Evolutionary conservation across 92 coral and sea anemone species (phyloP), one percentile per base, ranked within the genome.

Genomic region (Galaxea fascicularis): DNA sequence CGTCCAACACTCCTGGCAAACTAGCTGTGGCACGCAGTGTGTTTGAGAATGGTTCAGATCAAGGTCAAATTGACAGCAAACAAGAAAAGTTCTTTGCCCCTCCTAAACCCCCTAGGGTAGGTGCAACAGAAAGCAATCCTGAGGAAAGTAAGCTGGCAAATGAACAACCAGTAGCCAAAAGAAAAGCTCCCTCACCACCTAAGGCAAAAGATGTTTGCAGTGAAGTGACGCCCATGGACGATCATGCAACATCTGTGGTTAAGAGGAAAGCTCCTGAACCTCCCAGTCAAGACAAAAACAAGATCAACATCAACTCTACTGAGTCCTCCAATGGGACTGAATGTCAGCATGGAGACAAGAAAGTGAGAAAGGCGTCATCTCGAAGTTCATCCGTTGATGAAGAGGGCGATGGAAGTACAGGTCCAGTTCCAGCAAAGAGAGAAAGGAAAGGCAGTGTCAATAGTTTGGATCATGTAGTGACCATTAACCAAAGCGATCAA

Each of bases 181-280:
- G 98, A 31, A 94, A 86, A 78, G 98, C 98, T 27, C 95, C 95
- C 21, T 79, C 87, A 4, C 93, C 98, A 8, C 98, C 95, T 20
- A 57, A 67, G 18, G 65, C 53, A 11, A 49, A 76, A 14, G 22
- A 72, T 4, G 90, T 28, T 1, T 44, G 18, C 68, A 16, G 5
- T n/a, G 41, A 78, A 46, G 39, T 3, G 17, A 78, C 21, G 10
- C 24, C 28, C 8, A 54, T n/a, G 56, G 60, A 64, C 16, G 56
- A 51, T 0, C 59, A 64, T 3, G 1, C 35, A 49, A 31, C 60
- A 25, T 49, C 76, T 29, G 64, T 73, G 44, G 25, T 44, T 10
- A 75, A 75, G 46, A 52, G 88, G 25, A 73, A 63, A 73, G 82
- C 88, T 59, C 88, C 82, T 27, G 82, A 73, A 30, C 80, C 88